Evolutionary conservation across 2,113 vertebrate species (phyloP), one percentile per base, ranked within the genome.

Genomic region (Collichthys lucidus): DNA sequence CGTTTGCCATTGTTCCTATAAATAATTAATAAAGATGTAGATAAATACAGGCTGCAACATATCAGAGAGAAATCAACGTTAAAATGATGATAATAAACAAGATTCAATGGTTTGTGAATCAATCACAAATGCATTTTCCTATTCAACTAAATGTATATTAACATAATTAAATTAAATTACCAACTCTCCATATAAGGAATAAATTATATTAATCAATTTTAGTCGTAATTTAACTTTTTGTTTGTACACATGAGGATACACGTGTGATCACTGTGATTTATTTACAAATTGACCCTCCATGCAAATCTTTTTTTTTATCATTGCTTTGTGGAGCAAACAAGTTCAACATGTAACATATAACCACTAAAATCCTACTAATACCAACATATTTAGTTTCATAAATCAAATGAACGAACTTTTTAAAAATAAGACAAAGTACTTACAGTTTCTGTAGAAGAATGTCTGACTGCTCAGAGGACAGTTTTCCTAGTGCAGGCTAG

Each of bases 1-100:
- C 3, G 12, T 59, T 82, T 29, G 74, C 83, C 90, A 92, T 92
- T 2, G 4, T 80, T 47, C 71, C 91, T 89, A 77, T 19, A 60
- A 56, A 71, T 1, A 62, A 50, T 31, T 10, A 11, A 40, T 49
- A 47, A 42, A 56, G 0, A 17, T 40, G 2, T 35, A 1, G 1
- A 15, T 77, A 42, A 80, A 60, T 5, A 60, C 11, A 42, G 2
- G 22, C 3, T 0, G 12, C 20, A 68, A 11, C 11, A n/a, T 24
- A 14, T 2, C 1, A 22, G 14, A 50, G 12, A 67, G 9, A 61
- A 67, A 31, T 8, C 0, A 42, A 62, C 24, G 1, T 14, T 10
- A 5, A 7, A 24, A 17, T 49, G 31, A 12, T 9, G 31, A 44
- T 40, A 40, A 40, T 40, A 62, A 56, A 26, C 11, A 65, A 72